A percentile compares a stretch with the other conserved stretches of the same genome.
phyloP scores from a whole-genome alignment of 2,888 invertebrate species.

The Synergus gifuensis region DNA sequence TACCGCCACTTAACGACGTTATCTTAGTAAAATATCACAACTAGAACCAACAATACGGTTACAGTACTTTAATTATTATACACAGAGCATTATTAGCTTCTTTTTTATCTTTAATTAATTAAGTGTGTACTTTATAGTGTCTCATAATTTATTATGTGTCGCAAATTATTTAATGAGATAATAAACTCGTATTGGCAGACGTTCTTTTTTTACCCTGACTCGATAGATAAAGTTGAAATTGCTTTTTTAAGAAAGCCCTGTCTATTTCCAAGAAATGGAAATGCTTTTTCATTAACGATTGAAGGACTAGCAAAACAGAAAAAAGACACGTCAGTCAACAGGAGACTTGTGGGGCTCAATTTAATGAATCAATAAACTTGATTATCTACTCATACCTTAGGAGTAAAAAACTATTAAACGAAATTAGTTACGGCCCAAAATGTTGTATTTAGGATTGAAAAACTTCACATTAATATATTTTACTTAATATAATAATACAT shows the following conservation, averaged over 20 bases:
- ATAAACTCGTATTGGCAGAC: conserved; percentile 50
- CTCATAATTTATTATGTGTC: conserved; percentile 55
- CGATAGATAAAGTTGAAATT: not conserved
- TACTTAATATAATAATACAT: too few species aligned
- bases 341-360: conserved; percentile 20
- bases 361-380: conserved; percentile 3
- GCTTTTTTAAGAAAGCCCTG: not conserved
- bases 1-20: conserved; percentile 65
- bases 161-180: conserved; percentile 57
- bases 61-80: conserved; percentile 64
- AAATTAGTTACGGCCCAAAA: conserved; percentile 13
- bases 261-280: not conserved
- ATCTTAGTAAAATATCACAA: conserved; percentile 76
- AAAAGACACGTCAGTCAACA: conserved; percentile 37
- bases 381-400: conserved; percentile 28
- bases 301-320: not conserved
- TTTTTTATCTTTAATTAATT: conserved; percentile 50
- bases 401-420: conserved; percentile 7
- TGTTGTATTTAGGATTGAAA: too few species aligned
- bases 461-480: too few species aligned
- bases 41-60: conserved; percentile 75
- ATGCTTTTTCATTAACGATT: not conserved
- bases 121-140: conserved; percentile 42
- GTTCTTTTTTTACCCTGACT: conserved; percentile 43
- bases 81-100: conserved; percentile 52